Conservation (phyloP, 2,888 invertebrate genomes). For the Drosophila yooni region DNA sequence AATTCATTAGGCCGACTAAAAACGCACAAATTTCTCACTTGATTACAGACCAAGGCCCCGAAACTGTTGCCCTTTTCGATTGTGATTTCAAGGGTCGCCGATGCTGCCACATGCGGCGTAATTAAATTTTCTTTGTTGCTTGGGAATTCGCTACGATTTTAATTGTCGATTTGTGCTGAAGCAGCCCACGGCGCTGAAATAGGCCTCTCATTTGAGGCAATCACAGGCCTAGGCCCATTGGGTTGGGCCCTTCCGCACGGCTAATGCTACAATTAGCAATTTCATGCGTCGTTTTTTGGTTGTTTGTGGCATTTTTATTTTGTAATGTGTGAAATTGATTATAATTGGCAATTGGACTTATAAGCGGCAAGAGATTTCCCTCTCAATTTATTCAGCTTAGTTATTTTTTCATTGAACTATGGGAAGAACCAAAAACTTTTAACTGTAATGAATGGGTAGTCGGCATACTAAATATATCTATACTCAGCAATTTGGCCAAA, state of each 20-base stretch:
- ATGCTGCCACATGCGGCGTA: slow-evolving; percentile 71
- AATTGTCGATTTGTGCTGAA: slow-evolving; percentile 61
- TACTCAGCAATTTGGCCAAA: slow-evolving; percentile 3
- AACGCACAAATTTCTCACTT: slow-evolving; percentile 66
- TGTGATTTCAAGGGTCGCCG: slow-evolving; percentile 57
- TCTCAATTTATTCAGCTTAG: slow-evolving; percentile 18
- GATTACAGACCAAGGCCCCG: slow-evolving; percentile 64
- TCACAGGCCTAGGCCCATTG: slow-evolving; percentile 22
- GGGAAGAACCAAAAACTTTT: slow-evolving; percentile 35
- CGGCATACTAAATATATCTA: slow-evolving; percentile 8
- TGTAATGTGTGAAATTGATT: slow-evolving; percentile 78
- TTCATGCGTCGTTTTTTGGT: slow-evolving; percentile 66
- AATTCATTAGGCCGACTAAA: slow-evolving; percentile 67
- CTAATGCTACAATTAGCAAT: slow-evolving; percentile 70
- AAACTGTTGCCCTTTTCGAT: slow-evolving; percentile 43
- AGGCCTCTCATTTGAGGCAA: slow-evolving; percentile 36
- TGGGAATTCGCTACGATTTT: slow-evolving; percentile 78
- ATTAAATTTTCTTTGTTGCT: slow-evolving; percentile 77
- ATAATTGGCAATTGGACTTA: slow-evolving; percentile 67
- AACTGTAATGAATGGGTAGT: slow-evolving; percentile 15
- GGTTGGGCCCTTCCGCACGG: slow-evolving; percentile 67
- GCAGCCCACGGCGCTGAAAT: slow-evolving; percentile 59
- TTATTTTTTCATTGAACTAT: slow-evolving; percentile 6
- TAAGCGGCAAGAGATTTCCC: slow-evolving; percentile 56
- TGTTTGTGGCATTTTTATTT: slow-evolving; percentile 35